phyloP scores from a whole-genome alignment of 1,140 invertebrate species.

The Limonius californicus region DNA sequence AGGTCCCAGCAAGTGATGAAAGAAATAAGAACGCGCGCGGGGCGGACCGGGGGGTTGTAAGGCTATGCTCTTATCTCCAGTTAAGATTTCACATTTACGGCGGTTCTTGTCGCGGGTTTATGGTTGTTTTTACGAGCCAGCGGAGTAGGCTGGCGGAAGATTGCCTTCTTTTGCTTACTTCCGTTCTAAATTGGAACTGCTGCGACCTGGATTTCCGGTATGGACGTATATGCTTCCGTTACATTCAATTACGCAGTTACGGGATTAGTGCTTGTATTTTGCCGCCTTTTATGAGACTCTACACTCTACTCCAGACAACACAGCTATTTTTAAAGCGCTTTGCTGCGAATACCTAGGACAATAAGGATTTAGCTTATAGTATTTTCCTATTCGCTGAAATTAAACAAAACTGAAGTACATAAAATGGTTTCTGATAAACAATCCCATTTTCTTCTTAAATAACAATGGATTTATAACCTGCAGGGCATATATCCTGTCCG shows the following conservation, averaged over 20 bases:
- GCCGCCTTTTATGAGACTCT: background rate
- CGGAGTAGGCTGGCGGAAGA: background rate
- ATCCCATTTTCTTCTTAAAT: too few relatives aligned
- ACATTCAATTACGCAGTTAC: constrained; percentile 1
- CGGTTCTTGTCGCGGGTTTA: constrained; percentile 13
- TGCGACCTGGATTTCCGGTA: constrained; percentile 10
- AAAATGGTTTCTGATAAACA: too few relatives aligned
- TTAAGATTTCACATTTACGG: constrained; percentile 14
- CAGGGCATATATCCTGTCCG: too few relatives aligned
- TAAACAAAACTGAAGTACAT: too few relatives aligned
- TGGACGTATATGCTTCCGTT: constrained; percentile 9
- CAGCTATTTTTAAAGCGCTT: background rate
- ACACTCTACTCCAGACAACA: background rate
- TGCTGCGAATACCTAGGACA: too few relatives aligned
- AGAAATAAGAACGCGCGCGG: constrained; percentile 4
- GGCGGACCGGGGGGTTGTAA: background rate
- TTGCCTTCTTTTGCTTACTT: constrained; percentile 15
- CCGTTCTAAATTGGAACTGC: constrained; percentile 9
- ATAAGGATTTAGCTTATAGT: too few relatives aligned
- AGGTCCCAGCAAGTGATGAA: constrained; percentile 8
- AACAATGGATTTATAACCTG: too few relatives aligned
- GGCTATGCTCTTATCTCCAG: constrained; percentile 7
- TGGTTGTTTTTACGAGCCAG: constrained; percentile 7
- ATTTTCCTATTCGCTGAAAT: too few relatives aligned
- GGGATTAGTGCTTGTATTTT: constrained; percentile 2